These are phyloP conservation scores for Thrips palmi DNA, from an alignment of 1,140 invertebrate genomes.

Conservation along the genomic window DNA sequence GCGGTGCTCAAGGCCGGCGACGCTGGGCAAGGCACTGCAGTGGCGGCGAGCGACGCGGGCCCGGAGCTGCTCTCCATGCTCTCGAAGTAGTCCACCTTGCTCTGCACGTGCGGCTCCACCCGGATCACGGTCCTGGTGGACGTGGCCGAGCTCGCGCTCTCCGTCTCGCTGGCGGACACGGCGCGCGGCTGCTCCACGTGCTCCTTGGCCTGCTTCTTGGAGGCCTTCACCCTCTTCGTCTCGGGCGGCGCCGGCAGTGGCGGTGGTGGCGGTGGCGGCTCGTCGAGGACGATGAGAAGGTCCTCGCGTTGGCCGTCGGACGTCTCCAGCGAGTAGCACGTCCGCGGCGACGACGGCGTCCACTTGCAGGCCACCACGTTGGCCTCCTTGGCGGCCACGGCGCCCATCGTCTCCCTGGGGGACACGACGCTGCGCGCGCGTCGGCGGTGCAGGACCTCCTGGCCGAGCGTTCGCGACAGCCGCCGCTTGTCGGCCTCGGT, in stretches of 20 bases:
- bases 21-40: too few relatives aligned
- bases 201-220: too few relatives aligned
- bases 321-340: conserved; percentile 32
- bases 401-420: conserved; percentile 41
- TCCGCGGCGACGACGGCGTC: conserved; percentile 26
- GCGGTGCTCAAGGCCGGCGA: too few relatives aligned
- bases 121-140: conserved; percentile 44
- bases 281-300: conserved; percentile 10
- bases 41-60: too few relatives aligned
- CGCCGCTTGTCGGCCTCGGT: conserved; percentile 51
- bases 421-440: conserved; percentile 23
- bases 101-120: conserved; percentile 41
- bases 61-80: too few relatives aligned
- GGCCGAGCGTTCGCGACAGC: conserved; percentile 47
- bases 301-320: conserved; percentile 26
- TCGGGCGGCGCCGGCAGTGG: conserved; percentile 18
- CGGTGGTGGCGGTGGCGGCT: conserved; percentile 9
- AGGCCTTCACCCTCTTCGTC: too few relatives aligned
- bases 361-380: conserved; percentile 18
- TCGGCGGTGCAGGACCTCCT: conserved; percentile 47
- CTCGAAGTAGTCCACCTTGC: conserved; percentile 64
- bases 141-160: conserved; percentile 45
- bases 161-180: conserved; percentile 34
- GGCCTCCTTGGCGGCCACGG: conserved; percentile 31
- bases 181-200: conserved; percentile 15